Conservation (phyloP, 2,888 invertebrate species). For the Nudaria mundana region DNA sequence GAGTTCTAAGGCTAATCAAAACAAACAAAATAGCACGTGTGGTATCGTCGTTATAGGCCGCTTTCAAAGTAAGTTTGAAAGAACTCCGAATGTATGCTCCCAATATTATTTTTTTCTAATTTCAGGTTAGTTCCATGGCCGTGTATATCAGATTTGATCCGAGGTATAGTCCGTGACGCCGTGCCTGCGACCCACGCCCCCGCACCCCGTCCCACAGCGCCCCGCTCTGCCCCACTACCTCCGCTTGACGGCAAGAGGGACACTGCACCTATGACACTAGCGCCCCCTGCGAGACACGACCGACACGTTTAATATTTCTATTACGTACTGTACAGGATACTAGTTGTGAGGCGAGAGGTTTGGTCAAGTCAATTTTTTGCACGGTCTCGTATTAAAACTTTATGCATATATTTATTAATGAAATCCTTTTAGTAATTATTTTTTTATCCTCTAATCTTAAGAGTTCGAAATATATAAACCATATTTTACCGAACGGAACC, state of each 20-base stretch:
- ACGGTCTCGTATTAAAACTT: too few relatives aligned
- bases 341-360: constrained; percentile 11
- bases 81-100: too few relatives aligned
- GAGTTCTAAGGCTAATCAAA: too few relatives aligned
- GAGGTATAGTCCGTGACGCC: constrained; percentile 85
- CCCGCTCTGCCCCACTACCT: constrained; percentile 15
- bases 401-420: too few relatives aligned
- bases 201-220: constrained; percentile 5
- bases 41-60: too few relatives aligned
- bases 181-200: constrained; percentile 58
- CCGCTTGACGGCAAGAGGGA: constrained; percentile 39
- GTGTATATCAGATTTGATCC: constrained; percentile 83
- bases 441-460: too few relatives aligned
- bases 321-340: constrained; percentile 1
- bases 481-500: too few relatives aligned
- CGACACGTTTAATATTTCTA: constrained; percentile 38
- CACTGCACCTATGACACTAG: constrained; percentile 59
- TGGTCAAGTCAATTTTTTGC: too few relatives aligned
- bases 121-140: constrained; percentile 88
- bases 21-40: too few relatives aligned
- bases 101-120: neutral
- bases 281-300: constrained; percentile 66
- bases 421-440: too few relatives aligned
- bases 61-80: too few relatives aligned
- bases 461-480: too few relatives aligned